phyloP scores from a whole-genome alignment of 2,888 invertebrate species.

The Penaeus monodon region DNA sequence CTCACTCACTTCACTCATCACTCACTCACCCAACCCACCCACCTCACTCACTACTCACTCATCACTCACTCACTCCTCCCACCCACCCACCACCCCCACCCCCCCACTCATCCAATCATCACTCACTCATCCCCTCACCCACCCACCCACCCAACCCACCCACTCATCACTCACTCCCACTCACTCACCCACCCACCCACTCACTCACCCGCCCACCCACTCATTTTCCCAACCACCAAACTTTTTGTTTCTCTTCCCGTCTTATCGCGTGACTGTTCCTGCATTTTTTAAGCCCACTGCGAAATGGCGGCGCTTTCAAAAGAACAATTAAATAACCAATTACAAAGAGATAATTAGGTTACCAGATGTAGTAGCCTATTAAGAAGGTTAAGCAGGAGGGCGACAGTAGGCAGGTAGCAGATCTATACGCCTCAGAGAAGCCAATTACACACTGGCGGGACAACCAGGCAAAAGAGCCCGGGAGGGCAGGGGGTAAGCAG shows the following conservation, averaged over 20 bases:
- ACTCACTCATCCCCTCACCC: no score
- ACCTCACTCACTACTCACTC: neutral
- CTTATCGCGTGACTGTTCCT: neutral
- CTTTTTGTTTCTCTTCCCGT: neutral
- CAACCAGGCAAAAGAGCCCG: no score
- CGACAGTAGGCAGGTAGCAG: no score
- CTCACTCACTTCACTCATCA: no score
- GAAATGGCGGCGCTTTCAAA: neutral
- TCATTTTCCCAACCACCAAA: neutral
- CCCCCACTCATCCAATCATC: slow-evolving; percentile 14
- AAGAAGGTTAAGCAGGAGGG: no score
- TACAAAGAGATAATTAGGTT: no score
- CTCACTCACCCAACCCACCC: neutral
- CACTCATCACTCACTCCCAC: neutral
- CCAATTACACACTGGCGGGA: no score
- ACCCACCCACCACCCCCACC: neutral
- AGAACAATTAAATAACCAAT: no score
- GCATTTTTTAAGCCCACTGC: neutral
- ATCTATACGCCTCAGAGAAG: no score
- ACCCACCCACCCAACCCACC: neutral
- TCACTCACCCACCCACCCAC: slow-evolving; percentile 1
- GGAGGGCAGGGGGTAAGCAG: no score
- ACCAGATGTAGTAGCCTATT: no score
- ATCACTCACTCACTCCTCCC: neutral
- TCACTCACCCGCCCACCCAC: slow-evolving; percentile 8